Conservation (phyloP, 2,113 vertebrate genomes). For the Macquaria australasica region DNA sequence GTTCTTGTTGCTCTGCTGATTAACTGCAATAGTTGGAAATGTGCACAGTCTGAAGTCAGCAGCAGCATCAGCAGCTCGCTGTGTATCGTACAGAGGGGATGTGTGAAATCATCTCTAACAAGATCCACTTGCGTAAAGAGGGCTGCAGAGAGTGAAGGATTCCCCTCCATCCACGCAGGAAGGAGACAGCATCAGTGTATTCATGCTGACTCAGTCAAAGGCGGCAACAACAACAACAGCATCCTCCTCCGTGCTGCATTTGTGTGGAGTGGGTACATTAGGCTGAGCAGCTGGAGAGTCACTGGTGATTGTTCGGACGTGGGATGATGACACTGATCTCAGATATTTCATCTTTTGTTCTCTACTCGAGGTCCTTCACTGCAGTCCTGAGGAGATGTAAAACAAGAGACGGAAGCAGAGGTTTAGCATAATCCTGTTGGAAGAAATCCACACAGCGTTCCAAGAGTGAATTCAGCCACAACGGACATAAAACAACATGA, state of each 20-base stretch:
- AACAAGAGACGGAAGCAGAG: conserved; percentile 25
- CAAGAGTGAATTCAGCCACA: neutral
- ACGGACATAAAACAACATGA: neutral
- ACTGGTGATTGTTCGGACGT: conserved; percentile 40
- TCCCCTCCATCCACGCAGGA: conserved; percentile 44
- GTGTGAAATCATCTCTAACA: conserved; percentile 43
- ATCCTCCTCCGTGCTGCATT: conserved; percentile 38
- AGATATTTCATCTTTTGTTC: conserved; percentile 52
- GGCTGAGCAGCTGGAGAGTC: conserved; percentile 50
- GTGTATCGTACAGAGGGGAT: neutral
- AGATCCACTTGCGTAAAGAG: conserved; percentile 56
- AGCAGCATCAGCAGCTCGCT: neutral
- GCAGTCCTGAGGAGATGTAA: conserved; percentile 33
- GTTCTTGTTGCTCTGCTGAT: conserved; percentile 28
- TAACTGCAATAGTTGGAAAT: conserved; percentile 7
- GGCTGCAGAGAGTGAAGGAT: conserved; percentile 47
- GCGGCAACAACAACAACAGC: neutral
- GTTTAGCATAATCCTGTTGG: conserved; percentile 55
- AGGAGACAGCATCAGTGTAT: conserved; percentile 12
- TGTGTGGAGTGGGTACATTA: conserved; percentile 29
- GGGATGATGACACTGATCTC: conserved; percentile 54
- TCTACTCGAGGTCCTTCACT: conserved; percentile 39
- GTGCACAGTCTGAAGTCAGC: conserved; percentile 13
- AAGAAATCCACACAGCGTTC: neutral
- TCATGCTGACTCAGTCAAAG: conserved; percentile 49